These are phyloP conservation scores for Alligator sinensis DNA, from an alignment of 2,113 vertebrate genomes.

Conservation along the genomic window DNA sequence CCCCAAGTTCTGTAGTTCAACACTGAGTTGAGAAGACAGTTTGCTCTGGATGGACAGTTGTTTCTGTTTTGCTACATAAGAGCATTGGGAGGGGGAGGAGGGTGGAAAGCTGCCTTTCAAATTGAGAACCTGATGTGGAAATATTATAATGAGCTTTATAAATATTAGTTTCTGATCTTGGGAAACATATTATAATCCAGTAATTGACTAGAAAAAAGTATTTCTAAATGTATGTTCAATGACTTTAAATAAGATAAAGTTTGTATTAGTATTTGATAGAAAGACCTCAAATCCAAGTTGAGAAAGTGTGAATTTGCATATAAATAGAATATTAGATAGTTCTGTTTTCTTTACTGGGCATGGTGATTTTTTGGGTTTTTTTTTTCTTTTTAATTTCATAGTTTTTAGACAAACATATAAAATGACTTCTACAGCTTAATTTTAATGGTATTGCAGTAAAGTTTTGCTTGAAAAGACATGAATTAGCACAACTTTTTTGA, in stretches of 20 bases:
- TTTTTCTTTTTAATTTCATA: background rate
- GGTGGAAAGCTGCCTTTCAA: background rate
- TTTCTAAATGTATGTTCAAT: background rate
- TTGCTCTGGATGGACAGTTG: background rate
- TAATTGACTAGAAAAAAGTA: background rate
- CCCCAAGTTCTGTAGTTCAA: background rate
- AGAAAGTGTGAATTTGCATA: conserved; percentile 62
- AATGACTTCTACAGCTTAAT: background rate
- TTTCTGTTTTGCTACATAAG: accelerated
- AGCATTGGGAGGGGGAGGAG: background rate
- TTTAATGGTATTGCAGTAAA: background rate
- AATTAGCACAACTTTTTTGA: conserved; percentile 1
- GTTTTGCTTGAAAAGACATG: background rate
- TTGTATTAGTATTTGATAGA: conserved; percentile 45
- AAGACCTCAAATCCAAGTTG: conserved; percentile 24
- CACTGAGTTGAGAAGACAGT: background rate
- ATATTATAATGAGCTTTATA: background rate
- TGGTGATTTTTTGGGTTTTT: background rate
- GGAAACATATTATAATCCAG: background rate
- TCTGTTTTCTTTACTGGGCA: background rate
- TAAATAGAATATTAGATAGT: conserved; percentile 60
- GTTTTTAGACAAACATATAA: background rate
- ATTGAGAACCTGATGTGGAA: background rate
- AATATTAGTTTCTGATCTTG: background rate
- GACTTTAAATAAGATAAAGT: conserved; percentile 28